Base-by-base conservation (phyloP, 2,888 invertebrate genomes). In the Cataglyphis livida region DNA sequence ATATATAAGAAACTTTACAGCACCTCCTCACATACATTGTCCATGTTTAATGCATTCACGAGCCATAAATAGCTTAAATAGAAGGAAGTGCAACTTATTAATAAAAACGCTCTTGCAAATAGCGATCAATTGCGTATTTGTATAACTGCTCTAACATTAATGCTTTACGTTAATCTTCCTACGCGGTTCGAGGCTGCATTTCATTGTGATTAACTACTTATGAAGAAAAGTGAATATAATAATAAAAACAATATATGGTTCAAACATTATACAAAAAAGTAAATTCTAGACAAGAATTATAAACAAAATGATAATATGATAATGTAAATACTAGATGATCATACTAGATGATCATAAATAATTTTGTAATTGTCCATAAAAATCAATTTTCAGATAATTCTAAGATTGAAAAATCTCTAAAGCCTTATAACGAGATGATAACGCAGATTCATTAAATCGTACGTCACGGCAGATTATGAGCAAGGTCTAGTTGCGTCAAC, bases 61-160 rank as follows among this genome's bases (percentile, higher is more conserved):
- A 3, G 15, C 18, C 44, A 35, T 59, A 61, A 61, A 21, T 12
- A 32, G 41, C 41, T 35, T 15, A 25, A 7, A 18, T 18, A 21
- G 0, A 9, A 61, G 78, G 78, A 61, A 79, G 70, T 79, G 32
- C 18, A 61, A 41, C 21, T 59, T 70, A 59, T 59, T 70, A 59
- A 32, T 57, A 32, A 5, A n/a, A 51, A 12, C 21, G 6, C 7
- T 79, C 44, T 57, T 57, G 57, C 28, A 59, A 68, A 68, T 59
- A 7, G 41, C 9, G 9, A 44, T 44, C 21, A 59, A 61, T 12
- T 12, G 59, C 44, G 12, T 70, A 41, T 9, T 15, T 44, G 38
- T 9, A 18, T 9, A 35, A 32, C 28, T 21, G 51, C 21, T 54
- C 35, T 21, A 1, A 21, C 59, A 48, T n/a, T 61, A n/a, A n/a